Base-by-base conservation (phyloP, 2,888 invertebrate species). In the Epinotia bilunana region DNA sequence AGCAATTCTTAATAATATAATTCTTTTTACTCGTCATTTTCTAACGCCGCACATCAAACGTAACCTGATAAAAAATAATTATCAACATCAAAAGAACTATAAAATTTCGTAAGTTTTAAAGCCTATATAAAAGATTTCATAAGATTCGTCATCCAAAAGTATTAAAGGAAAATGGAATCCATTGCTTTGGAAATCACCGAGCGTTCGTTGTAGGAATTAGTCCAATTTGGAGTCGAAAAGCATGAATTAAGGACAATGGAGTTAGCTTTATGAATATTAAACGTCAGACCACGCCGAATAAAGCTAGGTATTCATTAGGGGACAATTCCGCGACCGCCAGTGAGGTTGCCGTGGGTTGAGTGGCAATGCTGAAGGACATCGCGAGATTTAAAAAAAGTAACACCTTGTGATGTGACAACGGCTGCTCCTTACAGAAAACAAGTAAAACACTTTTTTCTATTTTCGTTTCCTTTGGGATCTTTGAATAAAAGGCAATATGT, bases 191-290 rank as follows among this genome's bases (percentile, higher is more conserved):
- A 58, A 57, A 33, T 63, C 4, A 46, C 55, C 55, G 18, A 20
- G 68, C 39, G 18, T 73, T 63, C 70, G 23, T 58, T 28, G 39
- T 43, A 69, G 67, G 67, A 65, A 64, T 70, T 73, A 73, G 70
- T 64, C 62, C 74, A 71, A 70, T 76, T 74, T 71, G 11, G 33
- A 76, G 33, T 49, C 65, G 61, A 33, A 76, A 76, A 76, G 71
- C 73, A 72, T 62, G 71, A 71, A 74, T 75, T 75, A 71, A 49
- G 65, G 61, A 76, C 74, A 76, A 76, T 74, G 61, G 71, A 70
- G 76, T 74, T 71, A 71, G 20, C 67, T 61, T 76, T 67, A 76
- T 76, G 74, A 76, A 76, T 76, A 76, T 76, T 76, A 65, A 76
- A 76, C 46, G 55, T 20, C 63, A n/a, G 39, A 57, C 16, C 28